Evolutionary conservation across 1,140 invertebrate species (phyloP), one percentile per base, ranked within the genome.

Genomic region (Vollenhovia emeryi): DNA sequence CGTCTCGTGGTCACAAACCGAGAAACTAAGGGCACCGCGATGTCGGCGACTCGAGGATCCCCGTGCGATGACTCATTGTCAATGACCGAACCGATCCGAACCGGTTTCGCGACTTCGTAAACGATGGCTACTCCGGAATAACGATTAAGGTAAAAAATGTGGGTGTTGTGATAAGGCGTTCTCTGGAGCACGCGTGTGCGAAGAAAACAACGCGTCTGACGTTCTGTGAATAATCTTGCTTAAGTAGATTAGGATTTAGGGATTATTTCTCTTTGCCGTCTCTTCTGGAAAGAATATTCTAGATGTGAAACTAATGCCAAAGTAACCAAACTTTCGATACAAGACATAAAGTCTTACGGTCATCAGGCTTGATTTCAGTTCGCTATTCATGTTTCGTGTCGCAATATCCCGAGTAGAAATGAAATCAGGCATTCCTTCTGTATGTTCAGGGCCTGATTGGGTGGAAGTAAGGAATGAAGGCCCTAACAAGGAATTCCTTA

Each of bases 21-120:
- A 43, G 62, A 86, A 83, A 90, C 85, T 87, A 60, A 59, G 27
- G 27, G 33, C 73, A 62, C 40, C 52, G 24, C 80, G 64, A 87
- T 73, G 82, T 75, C 85, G 87, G 57, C 79, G 83, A 74, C 66
- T 85, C 69, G 89, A 88, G 85, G 43, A 87, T 90, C 85, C 55
- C 80, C 68, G 73, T 64, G 30, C 82, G 88, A 88, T 93, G 92
- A 93, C 86, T 93, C 92, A 93, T 91, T 92, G 92, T 93, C 89
- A 86, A 90, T 82, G 89, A 89, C 73, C 90, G 83, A 87, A 87
- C 85, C 74, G 89, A 90, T 87, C 69, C 62, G 62, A 89, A 93
- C 92, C 92, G 92, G 92, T 93, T 93, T 83, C 76, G 40, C 82
- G 85, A 76, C 71, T 87, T 76, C 45, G 48, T 87, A 75, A 64